These are phyloP conservation scores for Stratiomys singularior DNA, from an alignment of 2,888 invertebrate genomes.

Conservation along the genomic window DNA sequence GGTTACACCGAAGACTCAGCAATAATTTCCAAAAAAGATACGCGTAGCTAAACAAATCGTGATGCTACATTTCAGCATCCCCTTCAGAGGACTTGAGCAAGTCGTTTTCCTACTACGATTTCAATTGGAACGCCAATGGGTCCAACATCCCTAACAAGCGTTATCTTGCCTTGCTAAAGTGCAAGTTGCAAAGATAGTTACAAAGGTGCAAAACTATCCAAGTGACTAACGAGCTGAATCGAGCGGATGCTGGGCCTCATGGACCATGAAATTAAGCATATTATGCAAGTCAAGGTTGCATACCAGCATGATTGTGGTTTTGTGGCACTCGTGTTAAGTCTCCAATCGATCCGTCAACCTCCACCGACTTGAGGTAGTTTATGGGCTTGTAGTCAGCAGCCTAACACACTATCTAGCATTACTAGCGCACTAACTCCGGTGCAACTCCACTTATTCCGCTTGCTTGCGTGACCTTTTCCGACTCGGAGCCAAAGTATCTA, in stretches of 20 bases:
- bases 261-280: constrained; percentile 2
- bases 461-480: constrained; percentile 32
- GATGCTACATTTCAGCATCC: no score
- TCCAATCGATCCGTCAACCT: constrained; percentile 16
- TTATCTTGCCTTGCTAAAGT: no score
- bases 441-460: neutral
- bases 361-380: neutral
- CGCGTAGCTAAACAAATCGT: no score
- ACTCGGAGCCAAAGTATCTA: neutral
- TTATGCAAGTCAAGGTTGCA: constrained; percentile 26
- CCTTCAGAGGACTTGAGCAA: no score
- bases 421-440: neutral
- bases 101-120: no score
- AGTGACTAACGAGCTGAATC: neutral
- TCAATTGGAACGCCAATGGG: no score
- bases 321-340: neutral
- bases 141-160: no score
- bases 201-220: neutral
- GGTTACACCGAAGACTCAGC: no score
- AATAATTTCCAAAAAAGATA: no score
- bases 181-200: no score
- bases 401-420: no score
- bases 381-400: neutral
- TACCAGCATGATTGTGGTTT: constrained; percentile 28
- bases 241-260: neutral